These are phyloP conservation scores for Drosophila sp. DNA, from an alignment of 1,140 invertebrate genomes.

Conservation along the genomic window DNA sequence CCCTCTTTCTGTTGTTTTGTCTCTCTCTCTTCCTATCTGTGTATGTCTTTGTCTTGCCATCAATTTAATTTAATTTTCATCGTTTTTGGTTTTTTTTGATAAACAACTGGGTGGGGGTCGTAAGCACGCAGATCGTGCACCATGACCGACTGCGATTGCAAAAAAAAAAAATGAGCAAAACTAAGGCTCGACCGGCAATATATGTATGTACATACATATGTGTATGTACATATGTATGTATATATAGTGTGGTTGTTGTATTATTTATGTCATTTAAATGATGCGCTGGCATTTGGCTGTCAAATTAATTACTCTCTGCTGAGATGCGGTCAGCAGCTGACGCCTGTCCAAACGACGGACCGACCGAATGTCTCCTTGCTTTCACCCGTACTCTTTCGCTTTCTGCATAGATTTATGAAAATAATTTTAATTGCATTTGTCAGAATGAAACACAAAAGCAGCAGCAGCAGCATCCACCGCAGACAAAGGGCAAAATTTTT, in stretches of 20 bases:
- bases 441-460: conserved; percentile 23
- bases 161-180: neutral
- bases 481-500: conserved; percentile 60
- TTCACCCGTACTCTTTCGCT: neutral
- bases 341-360: neutral
- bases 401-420: conserved; percentile 69
- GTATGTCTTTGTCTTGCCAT: conserved; percentile 51
- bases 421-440: conserved; percentile 59
- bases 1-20: neutral
- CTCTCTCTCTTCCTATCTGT: neutral
- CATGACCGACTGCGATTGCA: conserved; percentile 55
- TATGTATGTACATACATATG: neutral
- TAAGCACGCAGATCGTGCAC: conserved; percentile 28
- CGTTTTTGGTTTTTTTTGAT: conserved; percentile 11
- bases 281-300: conserved; percentile 67
- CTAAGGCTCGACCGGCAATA: conserved; percentile 17
- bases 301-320: conserved; percentile 67
- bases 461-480: conserved; percentile 27
- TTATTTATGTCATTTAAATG: conserved; percentile 75
- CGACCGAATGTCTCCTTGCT: neutral
- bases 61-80: conserved; percentile 57
- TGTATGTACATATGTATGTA: neutral
- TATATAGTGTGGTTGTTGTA: conserved; percentile 38
- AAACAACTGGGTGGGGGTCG: conserved; percentile 60
- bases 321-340: conserved; percentile 13